phyloP scores from a whole-genome alignment of 2,797 vertebrate genomes.

The Falco naumanni region DNA sequence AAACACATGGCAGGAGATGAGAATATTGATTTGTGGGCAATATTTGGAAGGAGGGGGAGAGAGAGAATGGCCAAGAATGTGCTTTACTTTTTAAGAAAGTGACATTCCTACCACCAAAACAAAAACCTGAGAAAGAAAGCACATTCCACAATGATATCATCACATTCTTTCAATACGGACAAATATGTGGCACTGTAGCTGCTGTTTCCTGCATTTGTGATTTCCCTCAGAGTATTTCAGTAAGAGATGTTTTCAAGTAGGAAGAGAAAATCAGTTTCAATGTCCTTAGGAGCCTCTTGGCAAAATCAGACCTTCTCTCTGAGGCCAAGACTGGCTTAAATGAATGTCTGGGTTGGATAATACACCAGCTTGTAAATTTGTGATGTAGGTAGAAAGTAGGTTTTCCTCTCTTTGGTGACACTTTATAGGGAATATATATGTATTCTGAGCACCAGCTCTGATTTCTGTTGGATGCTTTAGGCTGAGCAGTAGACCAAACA shows the following conservation, averaged over 20 bases:
- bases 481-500: not conserved
- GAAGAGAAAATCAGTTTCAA: slow-evolving; percentile 25
- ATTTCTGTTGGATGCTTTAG: not conserved
- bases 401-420: not conserved
- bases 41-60: slow-evolving; percentile 18
- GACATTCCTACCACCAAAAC: slow-evolving; percentile 59
- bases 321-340: not conserved
- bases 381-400: not conserved
- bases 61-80: slow-evolving; percentile 15
- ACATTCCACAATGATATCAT: slow-evolving; percentile 62
- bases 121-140: slow-evolving; percentile 58
- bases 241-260: slow-evolving; percentile 26
- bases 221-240: slow-evolving; percentile 7
- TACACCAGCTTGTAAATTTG: not conserved
- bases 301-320: not conserved
- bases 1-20: slow-evolving; percentile 53
- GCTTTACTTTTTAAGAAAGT: slow-evolving; percentile 54
- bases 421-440: not conserved
- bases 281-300: slow-evolving; percentile 16
- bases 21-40: slow-evolving; percentile 53
- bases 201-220: slow-evolving; percentile 57
- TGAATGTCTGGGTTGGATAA: not conserved
- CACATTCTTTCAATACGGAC: slow-evolving; percentile 27
- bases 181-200: slow-evolving; percentile 10
- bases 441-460: not conserved